Evolutionary conservation across 1,140 invertebrate genomes (phyloP).

Genomic region (Grapholita molesta): DNA sequence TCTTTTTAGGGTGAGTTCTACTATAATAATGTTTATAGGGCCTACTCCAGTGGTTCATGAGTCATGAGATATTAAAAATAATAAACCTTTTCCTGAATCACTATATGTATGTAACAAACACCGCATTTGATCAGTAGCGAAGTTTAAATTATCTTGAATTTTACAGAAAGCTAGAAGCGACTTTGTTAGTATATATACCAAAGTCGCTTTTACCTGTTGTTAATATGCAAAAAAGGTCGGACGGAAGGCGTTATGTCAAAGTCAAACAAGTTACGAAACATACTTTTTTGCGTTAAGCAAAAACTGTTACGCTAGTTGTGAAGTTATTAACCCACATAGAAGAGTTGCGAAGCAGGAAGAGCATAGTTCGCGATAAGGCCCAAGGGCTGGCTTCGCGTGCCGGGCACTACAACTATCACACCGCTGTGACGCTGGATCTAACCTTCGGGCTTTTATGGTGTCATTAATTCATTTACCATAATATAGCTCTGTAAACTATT

Average conservation of each 20-base stretch:
- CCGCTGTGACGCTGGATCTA: background rate
- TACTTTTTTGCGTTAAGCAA: background rate
- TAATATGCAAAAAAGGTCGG: background rate
- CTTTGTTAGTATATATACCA: too few relatives aligned
- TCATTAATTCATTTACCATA: background rate
- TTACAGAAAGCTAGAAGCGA: too few relatives aligned
- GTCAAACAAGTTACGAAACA: background rate
- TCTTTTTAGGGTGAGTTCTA: too few relatives aligned
- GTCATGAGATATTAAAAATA: too few relatives aligned
- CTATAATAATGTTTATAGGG: too few relatives aligned
- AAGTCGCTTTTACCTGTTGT: too few relatives aligned
- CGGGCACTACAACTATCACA: background rate
- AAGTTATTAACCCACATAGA: constrained; percentile 15
- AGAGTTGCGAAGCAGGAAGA: constrained; percentile 15
- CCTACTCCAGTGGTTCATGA: too few relatives aligned
- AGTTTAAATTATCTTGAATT: too few relatives aligned
- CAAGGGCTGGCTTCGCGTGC: background rate
- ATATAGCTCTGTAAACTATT: too few relatives aligned
- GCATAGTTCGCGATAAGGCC: constrained; percentile 13
- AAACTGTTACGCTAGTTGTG: constrained; percentile 7
- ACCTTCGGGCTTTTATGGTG: background rate
- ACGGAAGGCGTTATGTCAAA: background rate
- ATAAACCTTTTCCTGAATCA: too few relatives aligned
- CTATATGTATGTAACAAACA: too few relatives aligned
- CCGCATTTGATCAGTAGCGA: too few relatives aligned